Percentiles rank a stretch among this genome's conserved stretches.
These are phyloP conservation scores for Trichechus manatus DNA, from an alignment of 2,113 vertebrate species.

Conservation along the genomic window DNA sequence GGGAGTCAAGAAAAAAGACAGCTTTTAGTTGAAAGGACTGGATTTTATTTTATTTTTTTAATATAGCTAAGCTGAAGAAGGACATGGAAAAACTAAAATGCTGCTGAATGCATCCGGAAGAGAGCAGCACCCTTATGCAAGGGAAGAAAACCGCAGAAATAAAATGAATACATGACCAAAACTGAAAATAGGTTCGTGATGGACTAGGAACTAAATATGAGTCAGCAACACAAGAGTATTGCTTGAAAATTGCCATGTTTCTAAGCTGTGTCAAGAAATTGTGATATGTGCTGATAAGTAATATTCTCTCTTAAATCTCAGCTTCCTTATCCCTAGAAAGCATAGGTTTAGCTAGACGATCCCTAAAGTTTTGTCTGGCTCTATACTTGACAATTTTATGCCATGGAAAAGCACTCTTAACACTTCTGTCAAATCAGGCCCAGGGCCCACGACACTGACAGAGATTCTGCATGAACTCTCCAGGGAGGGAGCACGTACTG, in stretches of 20 bases:
- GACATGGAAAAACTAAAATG: background rate
- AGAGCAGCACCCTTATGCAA: background rate
- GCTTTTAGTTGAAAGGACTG: background rate
- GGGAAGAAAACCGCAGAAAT: background rate
- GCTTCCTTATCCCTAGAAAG: background rate
- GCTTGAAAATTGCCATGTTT: background rate
- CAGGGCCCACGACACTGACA: background rate
- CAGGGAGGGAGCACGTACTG: background rate
- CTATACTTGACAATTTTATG: background rate
- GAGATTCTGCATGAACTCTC: background rate
- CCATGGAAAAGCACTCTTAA: background rate
- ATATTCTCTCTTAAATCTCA: background rate
- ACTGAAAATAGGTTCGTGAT: background rate
- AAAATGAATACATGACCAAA: background rate
- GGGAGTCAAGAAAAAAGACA: background rate
- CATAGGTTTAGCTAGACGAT: background rate
- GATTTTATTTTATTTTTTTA: background rate
- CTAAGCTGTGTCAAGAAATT: background rate
- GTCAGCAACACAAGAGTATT: background rate
- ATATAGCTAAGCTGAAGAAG: background rate
- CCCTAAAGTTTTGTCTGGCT: background rate
- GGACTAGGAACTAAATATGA: background rate
- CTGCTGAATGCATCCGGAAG: background rate
- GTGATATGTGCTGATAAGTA: background rate
- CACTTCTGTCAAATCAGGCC: background rate